Evolutionary conservation across 2,797 vertebrate species (phyloP), one percentile per base, ranked within the genome.

Genomic region (Alexandromys oeconomus): DNA sequence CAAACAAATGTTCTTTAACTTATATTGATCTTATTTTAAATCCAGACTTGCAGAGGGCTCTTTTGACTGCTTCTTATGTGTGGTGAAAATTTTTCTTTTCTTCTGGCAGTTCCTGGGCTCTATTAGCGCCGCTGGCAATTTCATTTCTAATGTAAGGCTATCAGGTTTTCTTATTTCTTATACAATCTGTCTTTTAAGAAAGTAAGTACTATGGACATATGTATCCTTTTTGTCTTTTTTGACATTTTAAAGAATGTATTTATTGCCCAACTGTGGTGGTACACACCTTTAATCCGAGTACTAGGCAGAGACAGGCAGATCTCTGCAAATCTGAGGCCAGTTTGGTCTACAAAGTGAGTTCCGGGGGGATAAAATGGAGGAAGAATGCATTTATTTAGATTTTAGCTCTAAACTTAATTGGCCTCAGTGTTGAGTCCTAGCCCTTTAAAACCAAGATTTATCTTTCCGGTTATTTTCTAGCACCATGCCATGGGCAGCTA

Each of bases 81-180:
- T 65, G 43, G 17, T 74, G 69, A 87, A 46, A 0, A 67, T 15
- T 40, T 61, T 87, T 31, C 87, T 48, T 93, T 87, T 88, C 37
- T 79, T 51, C 29, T 74, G 12, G 12, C 4, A 61, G 1, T 21
- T 65, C 1, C 17, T 5, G 31, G 40, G 15, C 5, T 94, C 89
- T 84, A 34, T 67, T 93, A 63, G 81, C 31, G 34, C 54, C 63
- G 77, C 51, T 78, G 84, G 17, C 17, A 78, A 27, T 57, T 91
- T 92, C 31, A 88, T 59, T 82, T 93, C 61, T 88, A 74, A 43
- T 9, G 12, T 67, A 15, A 31, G 7, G 29, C 91, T 76, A 1
- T 95, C 80, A 29, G 54, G 69, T 6, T 2, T 82, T 61, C 59
- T 87, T 54, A 59, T 77, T 93, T 93, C 77, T 86, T 78, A 91